These are phyloP conservation scores for Chelonoidis abingdonii DNA, from an alignment of 2,113 vertebrate genomes.

Conservation along the genomic window DNA sequence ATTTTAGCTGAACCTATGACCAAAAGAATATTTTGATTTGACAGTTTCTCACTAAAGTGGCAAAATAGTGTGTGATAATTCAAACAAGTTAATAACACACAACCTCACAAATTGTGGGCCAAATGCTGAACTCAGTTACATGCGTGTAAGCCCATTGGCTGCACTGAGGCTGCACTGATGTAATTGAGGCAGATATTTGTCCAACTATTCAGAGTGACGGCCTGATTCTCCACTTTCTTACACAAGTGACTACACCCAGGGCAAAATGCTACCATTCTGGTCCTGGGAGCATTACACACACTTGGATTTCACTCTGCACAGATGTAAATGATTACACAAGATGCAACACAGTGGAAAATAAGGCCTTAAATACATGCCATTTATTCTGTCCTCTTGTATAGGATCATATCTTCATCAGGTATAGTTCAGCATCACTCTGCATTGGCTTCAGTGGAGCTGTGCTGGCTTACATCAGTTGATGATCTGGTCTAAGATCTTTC, in stretches of 20 bases:
- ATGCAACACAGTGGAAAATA: background rate
- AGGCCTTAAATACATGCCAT: background rate
- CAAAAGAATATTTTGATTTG: background rate
- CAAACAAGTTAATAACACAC: background rate
- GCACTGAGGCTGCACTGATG: background rate
- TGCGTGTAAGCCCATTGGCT: rapidly evolving
- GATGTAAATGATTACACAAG: background rate
- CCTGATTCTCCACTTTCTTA: background rate
- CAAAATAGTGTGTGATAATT: background rate
- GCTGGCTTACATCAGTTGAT: background rate
- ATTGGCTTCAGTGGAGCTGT: background rate
- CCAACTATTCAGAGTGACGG: background rate
- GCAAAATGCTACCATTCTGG: background rate
- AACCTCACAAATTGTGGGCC: background rate
- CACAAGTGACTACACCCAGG: rapidly evolving
- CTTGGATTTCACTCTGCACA: background rate
- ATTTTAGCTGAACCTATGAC: background rate
- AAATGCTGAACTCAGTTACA: background rate
- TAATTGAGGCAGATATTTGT: background rate
- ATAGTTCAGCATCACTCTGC: rapidly evolving
- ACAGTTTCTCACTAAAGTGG: background rate
- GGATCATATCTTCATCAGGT: background rate
- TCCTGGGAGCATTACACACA: background rate
- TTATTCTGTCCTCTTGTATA: background rate
- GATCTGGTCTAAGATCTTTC: background rate